A percentile compares a stretch with the other conserved stretches of the same genome.
Conservation (phyloP, 64 coral and sea anemone genomes). For the Anthopleura sola region DNA sequence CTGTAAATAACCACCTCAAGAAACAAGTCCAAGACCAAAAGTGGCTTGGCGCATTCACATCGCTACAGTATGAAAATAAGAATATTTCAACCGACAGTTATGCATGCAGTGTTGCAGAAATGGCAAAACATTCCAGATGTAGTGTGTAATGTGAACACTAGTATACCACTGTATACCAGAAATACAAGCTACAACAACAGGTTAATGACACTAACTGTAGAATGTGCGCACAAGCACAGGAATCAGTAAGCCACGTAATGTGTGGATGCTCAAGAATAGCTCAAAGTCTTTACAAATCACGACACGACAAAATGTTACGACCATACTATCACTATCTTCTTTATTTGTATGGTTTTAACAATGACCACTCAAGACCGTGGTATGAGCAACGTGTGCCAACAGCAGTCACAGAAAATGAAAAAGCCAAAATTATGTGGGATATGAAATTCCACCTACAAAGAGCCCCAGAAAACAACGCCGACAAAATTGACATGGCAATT, state of each 20-base stretch:
- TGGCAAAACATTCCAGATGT: slow-evolving; percentile 31
- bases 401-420: slow-evolving; percentile 11
- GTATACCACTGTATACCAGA: background rate
- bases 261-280: background rate
- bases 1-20: background rate
- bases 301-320: slow-evolving; percentile 21
- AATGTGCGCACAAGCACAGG: background rate
- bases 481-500: slow-evolving; percentile 17
- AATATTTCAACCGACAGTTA: background rate
- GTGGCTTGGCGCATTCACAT: slow-evolving; percentile 11
- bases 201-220: background rate
- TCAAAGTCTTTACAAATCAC: background rate
- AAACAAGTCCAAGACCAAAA: slow-evolving; percentile 16
- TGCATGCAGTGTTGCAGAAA: background rate
- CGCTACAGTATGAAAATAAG: background rate
- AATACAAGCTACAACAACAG: slow-evolving; percentile 1
- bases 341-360: slow-evolving; percentile 5
- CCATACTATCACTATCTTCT: slow-evolving; percentile 1
- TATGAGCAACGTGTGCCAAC: slow-evolving; percentile 8
- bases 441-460: background rate
- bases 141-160: slow-evolving; percentile 12
- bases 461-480: background rate
- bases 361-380: slow-evolving; percentile 21
- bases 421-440: slow-evolving; percentile 10
- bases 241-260: slow-evolving; percentile 3